A percentile compares a stretch with the other conserved stretches of the same genome.
phyloP scores from a whole-genome alignment of 2,797 vertebrate genomes.

The Pelodytes ibericus region DNA sequence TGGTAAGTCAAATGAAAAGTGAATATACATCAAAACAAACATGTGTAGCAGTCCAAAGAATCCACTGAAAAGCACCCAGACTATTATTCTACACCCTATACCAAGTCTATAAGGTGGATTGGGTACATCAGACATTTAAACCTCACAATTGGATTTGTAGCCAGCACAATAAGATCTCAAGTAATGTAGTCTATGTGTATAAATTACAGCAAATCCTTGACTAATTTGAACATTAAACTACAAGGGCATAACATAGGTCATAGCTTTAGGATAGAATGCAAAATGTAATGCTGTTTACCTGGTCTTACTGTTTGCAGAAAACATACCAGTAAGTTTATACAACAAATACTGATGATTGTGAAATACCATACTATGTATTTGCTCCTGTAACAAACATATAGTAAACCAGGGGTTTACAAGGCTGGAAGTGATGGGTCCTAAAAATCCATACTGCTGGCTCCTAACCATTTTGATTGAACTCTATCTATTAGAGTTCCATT shows the following conservation, averaged over 20 bases:
- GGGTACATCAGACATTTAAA: not conserved
- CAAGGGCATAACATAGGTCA: not conserved
- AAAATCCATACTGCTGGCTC: no score
- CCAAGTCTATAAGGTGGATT: not conserved
- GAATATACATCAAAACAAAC: no score
- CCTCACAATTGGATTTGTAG: not conserved
- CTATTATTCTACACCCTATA: no score
- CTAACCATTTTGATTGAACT: no score
- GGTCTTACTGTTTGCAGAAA: not conserved
- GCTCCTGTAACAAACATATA: no score
- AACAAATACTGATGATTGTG: not conserved
- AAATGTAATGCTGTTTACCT: not conserved
- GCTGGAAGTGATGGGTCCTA: no score
- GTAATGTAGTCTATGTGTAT: slow-evolving; percentile 2
- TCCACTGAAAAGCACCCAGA: no score
- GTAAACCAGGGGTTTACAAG: no score
- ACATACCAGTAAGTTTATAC: not conserved
- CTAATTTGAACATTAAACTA: slow-evolving; percentile 18
- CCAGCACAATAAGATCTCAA: not conserved
- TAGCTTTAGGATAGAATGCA: slow-evolving; percentile 1
- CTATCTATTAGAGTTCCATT: no score
- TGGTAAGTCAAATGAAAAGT: no score
- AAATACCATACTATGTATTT: no score
- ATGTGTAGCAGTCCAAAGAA: no score
- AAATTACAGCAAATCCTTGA: slow-evolving; percentile 5